Base-by-base conservation (phyloP, 2,888 invertebrate genomes). In the Matsumyia berberina region DNA sequence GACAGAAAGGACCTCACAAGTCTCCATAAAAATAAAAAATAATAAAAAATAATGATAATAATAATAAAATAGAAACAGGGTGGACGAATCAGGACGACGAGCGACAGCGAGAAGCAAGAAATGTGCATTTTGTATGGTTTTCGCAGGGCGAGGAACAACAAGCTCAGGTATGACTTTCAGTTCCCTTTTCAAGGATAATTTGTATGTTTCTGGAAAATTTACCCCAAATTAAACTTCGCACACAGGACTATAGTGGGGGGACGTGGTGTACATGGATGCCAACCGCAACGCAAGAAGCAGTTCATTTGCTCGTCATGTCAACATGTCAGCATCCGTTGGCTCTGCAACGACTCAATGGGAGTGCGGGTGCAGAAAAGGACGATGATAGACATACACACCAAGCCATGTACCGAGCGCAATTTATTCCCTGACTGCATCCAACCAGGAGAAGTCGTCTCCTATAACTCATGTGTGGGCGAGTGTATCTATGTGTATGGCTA, bases 261-360 rank as follows among this genome's bases (percentile, higher is more conserved):
- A 12, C 44, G 11, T 5, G 24, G 49, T 11, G 15, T 5, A 9
- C 49, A 44, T 35, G 11, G 33, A 67, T 67, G 62, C 39, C 42
- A 69, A 70, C 74, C 74, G 44, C 79, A 85, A 80, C 66, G 62
- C 74, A 85, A 85, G 79, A 70, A 85, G 70, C 73, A 78, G 83
- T 83, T 78, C 78, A 83, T 83, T 83, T 83, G 78, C 64, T 70
- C 74, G 60, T 85, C 85, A 79, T 85, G 85, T 85, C 85, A 85
- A 79, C 85, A 85, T 85, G 85, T 85, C 85, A 85, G 79, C 85
- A 85, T 79, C 70, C 79, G 74, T 66, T 70, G 64, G 46, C 42
- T 70, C 70, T 57, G 24, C 46, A 53, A 73, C 24, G 24, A 24
- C 4, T n/a, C n/a, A n/a, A n/a, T n/a, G n/a, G n/a, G n/a, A n/a